Base-by-base conservation (phyloP, 2,113 vertebrate species). In the Empidonax traillii region DNA sequence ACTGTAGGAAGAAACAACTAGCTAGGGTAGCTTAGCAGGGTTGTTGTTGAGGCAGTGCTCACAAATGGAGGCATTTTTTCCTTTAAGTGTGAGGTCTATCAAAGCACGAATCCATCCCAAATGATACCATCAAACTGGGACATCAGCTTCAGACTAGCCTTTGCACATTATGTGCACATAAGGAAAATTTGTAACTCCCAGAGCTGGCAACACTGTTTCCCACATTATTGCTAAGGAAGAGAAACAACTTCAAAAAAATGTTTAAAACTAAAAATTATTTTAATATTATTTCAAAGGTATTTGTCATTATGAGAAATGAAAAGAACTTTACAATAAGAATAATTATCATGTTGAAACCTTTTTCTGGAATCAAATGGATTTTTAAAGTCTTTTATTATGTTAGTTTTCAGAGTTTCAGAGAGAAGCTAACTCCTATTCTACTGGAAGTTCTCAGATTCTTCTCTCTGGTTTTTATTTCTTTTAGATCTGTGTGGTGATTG, bases 401-500 rank as follows among this genome's bases (percentile, higher is more conserved):
- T 71, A 31, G 52, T 75, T 83, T 91, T 90, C 19, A 63, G 46
- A 37, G 33, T 56, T 90, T 80, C 59, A 53, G 46, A 43, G 14
- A 66, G 6, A 83, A 59, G 9, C 23, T 62, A 33, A 74, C 19
- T 67, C 39, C 25, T 67, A 17, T 78, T 90, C 44, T 72, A 2
- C 52, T 43, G 35, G 27, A 93, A 71, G 31, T 83, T 94, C 93
- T 83, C 75, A 72, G 56, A 5, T 96, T 94, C 49, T 80, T 87
- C 51, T 84, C 28, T 89, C 78, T 93, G 20, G 47, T 87, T 85
- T 81, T 78, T 91, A 56, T 63, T 43, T 81, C 18, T 30, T 63
- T 91, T 79, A 99, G 99, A 99, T 99, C 87, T 98, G 99, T 86
- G 98, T 99, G 97, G 99, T 99, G 97, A 99, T 99, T 31, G 99